A percentile compares a stretch with the other conserved stretches of the same genome.
Conservation (phyloP, 2,797 vertebrate species). For the Tympanoctomys barrerae region DNA sequence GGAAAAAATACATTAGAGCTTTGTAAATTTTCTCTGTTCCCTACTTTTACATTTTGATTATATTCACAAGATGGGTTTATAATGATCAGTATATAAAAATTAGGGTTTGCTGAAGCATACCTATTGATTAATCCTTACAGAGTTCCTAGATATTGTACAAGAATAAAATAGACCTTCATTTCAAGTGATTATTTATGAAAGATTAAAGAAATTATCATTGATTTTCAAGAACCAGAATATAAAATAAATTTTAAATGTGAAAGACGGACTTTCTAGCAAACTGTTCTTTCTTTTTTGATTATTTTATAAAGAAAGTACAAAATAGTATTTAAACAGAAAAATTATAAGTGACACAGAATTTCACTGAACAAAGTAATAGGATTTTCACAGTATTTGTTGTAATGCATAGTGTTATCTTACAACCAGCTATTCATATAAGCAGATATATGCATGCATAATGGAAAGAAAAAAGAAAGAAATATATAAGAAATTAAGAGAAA, state of each 20-base stretch:
- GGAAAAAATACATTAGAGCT: slow-evolving; percentile 64
- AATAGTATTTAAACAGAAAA: too few species aligned
- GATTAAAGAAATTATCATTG: slow-evolving; percentile 46
- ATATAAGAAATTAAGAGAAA: too few species aligned
- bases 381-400: too few species aligned
- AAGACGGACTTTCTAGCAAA: slow-evolving; percentile 74
- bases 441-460: too few species aligned
- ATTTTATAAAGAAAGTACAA: too few species aligned
- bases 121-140: slow-evolving; percentile 46
- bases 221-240: slow-evolving; percentile 75
- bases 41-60: slow-evolving; percentile 54
- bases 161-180: slow-evolving; percentile 52
- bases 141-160: slow-evolving; percentile 9
- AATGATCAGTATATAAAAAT: slow-evolving; percentile 51
- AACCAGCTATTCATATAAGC: too few species aligned
- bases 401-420: too few species aligned
- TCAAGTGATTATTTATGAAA: slow-evolving; percentile 52
- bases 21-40: slow-evolving; percentile 38
- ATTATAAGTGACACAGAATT: too few species aligned
- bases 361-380: too few species aligned
- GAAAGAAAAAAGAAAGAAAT: too few species aligned
- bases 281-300: slow-evolving; percentile 53
- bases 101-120: slow-evolving; percentile 51
- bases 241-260: slow-evolving; percentile 84
- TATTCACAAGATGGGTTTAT: slow-evolving; percentile 62